phyloP scores from a whole-genome alignment of 2,113 vertebrate species.

The Entomyzon cyanotis region DNA sequence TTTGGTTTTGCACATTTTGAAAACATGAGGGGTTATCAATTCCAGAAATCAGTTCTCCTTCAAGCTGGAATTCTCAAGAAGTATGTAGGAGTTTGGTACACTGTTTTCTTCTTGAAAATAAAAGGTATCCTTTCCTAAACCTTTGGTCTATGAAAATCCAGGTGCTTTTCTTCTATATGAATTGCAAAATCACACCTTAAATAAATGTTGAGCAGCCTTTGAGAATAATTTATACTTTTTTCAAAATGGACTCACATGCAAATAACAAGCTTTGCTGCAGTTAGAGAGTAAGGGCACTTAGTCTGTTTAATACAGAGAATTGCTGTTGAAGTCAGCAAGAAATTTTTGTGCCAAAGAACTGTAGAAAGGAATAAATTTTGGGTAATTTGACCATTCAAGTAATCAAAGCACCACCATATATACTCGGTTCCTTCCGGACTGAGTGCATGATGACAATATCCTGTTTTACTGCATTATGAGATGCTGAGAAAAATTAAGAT shows the following conservation, averaged over 20 bases:
- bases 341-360: not conserved
- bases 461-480: not conserved
- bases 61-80: not conserved
- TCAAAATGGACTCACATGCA: not conserved
- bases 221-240: not conserved
- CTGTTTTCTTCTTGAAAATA: not conserved
- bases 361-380: constrained; percentile 10
- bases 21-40: not conserved
- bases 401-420: not conserved
- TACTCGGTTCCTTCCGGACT: not conserved
- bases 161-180: not conserved
- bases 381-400: constrained; percentile 21
- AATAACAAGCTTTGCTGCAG: not conserved
- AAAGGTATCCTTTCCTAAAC: not conserved
- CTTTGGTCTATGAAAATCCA: not conserved
- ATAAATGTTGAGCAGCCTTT: not conserved
- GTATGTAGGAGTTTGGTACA: not conserved
- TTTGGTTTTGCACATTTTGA: not conserved
- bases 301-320: not conserved
- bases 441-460: not conserved
- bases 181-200: not conserved
- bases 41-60: not conserved
- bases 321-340: constrained; percentile 13
- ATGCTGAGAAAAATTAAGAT: not conserved
- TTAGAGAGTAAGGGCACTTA: not conserved